Evolutionary conservation across 2,113 vertebrate genomes (phyloP), one percentile per base, ranked within the genome.

Genomic region (Copsychus sechellarum): DNA sequence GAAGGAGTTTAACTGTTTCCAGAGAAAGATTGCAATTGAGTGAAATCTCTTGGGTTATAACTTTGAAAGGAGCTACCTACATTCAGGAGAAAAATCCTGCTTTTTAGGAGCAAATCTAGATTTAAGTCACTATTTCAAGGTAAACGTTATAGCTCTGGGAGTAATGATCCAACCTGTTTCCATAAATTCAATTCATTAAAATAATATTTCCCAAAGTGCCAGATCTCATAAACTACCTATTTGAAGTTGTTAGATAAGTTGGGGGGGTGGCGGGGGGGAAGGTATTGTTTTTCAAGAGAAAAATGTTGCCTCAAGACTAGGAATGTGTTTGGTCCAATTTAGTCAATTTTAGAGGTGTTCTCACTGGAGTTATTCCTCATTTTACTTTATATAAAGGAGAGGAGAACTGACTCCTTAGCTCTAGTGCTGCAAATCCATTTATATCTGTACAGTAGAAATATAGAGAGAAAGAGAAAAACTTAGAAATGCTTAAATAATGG

Each of bases 151-250:
- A 76, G 45, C 51, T 82, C 78, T 82, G 83, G 89, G 67, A 76
- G 72, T 92, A 94, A 97, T 88, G 91, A 92, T 86, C 80, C 69
- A 87, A 40, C 61, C 22, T 56, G 73, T 71, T 95, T 92, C 72
- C 50, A 88, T 94, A 94, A 93, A 95, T 93, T 86, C 66, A 80
- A 82, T 88, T 96, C 70, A 92, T 88, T 94, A 94, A 95, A 95
- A 91, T 87, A 93, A 86, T 88, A 94, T 84, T 95, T 93, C 53
- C 61, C 16, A 73, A 96, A 94, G 86, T 92, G 48, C 81, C 60
- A 76, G 57, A 88, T 92, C 71, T 95, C 71, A 81, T 93, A 89
- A 94, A 81, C 36, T 78, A 81, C 28, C 23, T 47, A 26, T 90
- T 83, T 88, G 38, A 92, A 96, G 66, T 80, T 28, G 47, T 90